A percentile compares a stretch with the other conserved stretches of the same genome.
phyloP scores from a whole-genome alignment of 2,113 vertebrate genomes.

The Cebus imitator region DNA sequence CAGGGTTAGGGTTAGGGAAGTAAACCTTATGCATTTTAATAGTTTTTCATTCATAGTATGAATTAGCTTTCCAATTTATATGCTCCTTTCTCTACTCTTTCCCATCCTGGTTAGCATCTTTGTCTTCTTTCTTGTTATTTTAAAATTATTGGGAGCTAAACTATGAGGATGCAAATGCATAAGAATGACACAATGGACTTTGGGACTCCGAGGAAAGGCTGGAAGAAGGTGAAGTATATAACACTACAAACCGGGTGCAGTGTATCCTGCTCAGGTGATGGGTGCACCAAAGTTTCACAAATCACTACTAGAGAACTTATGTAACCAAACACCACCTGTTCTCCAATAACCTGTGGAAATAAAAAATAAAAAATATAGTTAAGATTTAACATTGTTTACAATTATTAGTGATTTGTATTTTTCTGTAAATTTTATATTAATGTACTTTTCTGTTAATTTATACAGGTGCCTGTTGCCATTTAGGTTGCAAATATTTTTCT shows the following conservation, averaged over 20 bases:
- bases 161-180: too few relatives aligned
- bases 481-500: background rate
- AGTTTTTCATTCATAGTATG: background rate
- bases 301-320: too few relatives aligned
- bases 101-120: background rate
- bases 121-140: background rate
- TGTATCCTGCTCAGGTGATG: too few relatives aligned
- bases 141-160: background rate
- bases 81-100: background rate
- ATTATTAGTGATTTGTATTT: background rate
- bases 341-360: too few relatives aligned
- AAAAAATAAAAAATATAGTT: background rate
- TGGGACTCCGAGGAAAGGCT: too few relatives aligned
- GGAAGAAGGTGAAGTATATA: too few relatives aligned
- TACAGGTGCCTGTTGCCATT: background rate
- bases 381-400: background rate
- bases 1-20: too few relatives aligned
- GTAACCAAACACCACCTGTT: too few relatives aligned
- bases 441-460: background rate
- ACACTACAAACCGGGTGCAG: too few relatives aligned
- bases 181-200: too few relatives aligned
- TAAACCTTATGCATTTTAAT: background rate
- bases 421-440: background rate
- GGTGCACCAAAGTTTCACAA: too few relatives aligned
- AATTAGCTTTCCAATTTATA: background rate